These are phyloP conservation scores for Microcebus ravelobensis DNA, from an alignment of 2,113 vertebrate species.

Conservation along the genomic window DNA sequence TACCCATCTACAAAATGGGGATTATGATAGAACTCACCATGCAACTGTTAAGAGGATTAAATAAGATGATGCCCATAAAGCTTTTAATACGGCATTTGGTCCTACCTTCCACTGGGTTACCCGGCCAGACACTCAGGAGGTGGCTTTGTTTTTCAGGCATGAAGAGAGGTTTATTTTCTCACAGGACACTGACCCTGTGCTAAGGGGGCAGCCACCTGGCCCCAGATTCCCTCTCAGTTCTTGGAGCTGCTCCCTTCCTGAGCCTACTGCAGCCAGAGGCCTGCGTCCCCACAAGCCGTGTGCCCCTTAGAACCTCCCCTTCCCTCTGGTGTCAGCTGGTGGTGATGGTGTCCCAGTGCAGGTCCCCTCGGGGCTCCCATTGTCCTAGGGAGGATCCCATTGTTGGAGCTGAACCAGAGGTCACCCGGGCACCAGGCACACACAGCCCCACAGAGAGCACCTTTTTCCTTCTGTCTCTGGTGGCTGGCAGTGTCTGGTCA, in stretches of 20 bases:
- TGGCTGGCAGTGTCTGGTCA: constrained; percentile 89
- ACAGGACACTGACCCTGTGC: not conserved
- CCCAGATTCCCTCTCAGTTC: not conserved
- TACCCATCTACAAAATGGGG: not conserved
- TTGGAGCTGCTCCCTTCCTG: not conserved
- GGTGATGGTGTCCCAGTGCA: constrained; percentile 89
- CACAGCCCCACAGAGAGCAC: constrained; percentile 89
- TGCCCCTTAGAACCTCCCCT: constrained; percentile 89
- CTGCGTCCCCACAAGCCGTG: constrained; percentile 85
- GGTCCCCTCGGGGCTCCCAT: constrained; percentile 90
- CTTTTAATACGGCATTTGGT: not conserved
- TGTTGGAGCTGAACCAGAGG: constrained; percentile 92
- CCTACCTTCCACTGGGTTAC: not conserved
- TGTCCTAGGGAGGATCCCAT: constrained; percentile 92
- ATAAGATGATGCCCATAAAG: not conserved
- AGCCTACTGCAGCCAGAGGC: not conserved
- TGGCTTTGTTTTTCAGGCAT: not conserved
- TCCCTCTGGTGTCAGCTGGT: constrained; percentile 83
- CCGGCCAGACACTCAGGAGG: not conserved
- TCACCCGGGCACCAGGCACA: constrained; percentile 89
- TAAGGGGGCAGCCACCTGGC: not conserved
- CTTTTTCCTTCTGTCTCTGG: constrained; percentile 93
- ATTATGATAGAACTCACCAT: not conserved
- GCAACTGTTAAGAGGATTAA: not conserved
- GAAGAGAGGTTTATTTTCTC: not conserved